These are phyloP conservation scores for Gephyroberyx darwinii DNA, from an alignment of 2,797 vertebrate genomes.

Conservation along the genomic window DNA sequence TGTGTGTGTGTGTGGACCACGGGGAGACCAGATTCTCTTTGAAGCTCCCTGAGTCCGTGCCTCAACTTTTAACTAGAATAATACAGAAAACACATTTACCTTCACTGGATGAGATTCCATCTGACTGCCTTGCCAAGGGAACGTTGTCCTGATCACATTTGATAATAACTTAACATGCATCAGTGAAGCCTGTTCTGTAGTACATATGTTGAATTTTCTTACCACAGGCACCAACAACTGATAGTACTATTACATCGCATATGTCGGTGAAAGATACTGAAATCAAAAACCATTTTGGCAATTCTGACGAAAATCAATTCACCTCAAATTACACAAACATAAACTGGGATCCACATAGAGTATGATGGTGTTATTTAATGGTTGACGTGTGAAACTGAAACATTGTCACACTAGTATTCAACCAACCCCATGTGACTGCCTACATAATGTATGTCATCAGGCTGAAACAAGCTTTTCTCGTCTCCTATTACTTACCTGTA, in stretches of 20 bases:
- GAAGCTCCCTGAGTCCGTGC: slow-evolving; percentile 9
- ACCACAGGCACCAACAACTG: too few species aligned
- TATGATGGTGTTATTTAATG: neutral
- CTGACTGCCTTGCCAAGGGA: neutral
- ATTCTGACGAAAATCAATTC: too few species aligned
- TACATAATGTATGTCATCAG: slow-evolving; percentile 48
- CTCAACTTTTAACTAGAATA: neutral
- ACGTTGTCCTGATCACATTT: neutral
- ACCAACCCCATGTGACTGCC: neutral
- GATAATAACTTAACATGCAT: neutral
- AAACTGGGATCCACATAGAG: too few species aligned
- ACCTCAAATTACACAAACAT: too few species aligned
- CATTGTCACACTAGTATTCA: too few species aligned
- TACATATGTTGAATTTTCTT: neutral
- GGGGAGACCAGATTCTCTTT: slow-evolving; percentile 2
- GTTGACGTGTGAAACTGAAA: too few species aligned
- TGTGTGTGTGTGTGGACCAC: too few species aligned
- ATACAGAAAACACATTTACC: neutral
- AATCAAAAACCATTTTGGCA: too few species aligned
- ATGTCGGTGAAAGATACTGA: neutral
- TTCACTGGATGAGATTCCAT: neutral
- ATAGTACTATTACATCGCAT: neutral
- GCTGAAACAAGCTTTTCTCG: slow-evolving; percentile 31
- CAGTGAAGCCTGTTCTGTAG: neutral
- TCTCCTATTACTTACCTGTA: slow-evolving; percentile 45